A percentile compares a stretch with the other conserved stretches of the same genome.
Evolutionary conservation across 2,113 vertebrate species (phyloP).

Genomic region (Callionymus lyra): DNA sequence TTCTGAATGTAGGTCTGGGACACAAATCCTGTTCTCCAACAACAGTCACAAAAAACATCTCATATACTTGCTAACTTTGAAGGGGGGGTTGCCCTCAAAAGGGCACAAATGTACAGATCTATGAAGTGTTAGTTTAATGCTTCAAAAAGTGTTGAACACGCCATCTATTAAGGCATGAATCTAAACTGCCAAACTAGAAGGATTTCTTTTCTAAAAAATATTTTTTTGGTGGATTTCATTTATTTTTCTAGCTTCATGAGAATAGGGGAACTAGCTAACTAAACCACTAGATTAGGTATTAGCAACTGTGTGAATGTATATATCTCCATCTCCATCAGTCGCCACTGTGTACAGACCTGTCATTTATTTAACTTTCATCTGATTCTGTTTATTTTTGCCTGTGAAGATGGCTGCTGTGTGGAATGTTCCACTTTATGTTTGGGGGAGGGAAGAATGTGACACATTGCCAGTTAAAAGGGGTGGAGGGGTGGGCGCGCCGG

Average conservation of each 20-base stretch:
- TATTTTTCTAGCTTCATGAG: slow-evolving; percentile 15
- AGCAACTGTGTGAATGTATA: slow-evolving; percentile 47
- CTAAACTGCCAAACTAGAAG: slow-evolving; percentile 42
- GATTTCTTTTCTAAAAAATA: slow-evolving; percentile 22
- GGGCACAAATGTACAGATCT: slow-evolving; percentile 49
- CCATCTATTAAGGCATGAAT: slow-evolving; percentile 38
- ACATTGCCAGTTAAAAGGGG: slow-evolving; percentile 34
- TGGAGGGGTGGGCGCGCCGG: slow-evolving; percentile 2
- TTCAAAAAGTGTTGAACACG: slow-evolving; percentile 25
- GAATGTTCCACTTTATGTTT: slow-evolving; percentile 55
- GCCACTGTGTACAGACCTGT: slow-evolving; percentile 37
- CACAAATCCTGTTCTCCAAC: too few species aligned
- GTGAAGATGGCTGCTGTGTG: slow-evolving; percentile 54
- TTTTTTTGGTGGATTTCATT: slow-evolving; percentile 22
- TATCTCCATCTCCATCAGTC: slow-evolving; percentile 35
- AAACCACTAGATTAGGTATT: slow-evolving; percentile 34
- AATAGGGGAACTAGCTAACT: slow-evolving; percentile 12
- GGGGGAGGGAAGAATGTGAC: slow-evolving; percentile 51
- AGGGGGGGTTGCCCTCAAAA: slow-evolving; percentile 13
- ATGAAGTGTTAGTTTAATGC: slow-evolving; percentile 23
- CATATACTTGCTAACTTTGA: too few species aligned
- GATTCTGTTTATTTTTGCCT: slow-evolving; percentile 31
- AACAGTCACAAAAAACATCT: too few species aligned
- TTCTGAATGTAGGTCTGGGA: too few species aligned
- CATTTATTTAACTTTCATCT: slow-evolving; percentile 34